These are phyloP conservation scores for Vanessa tameamea DNA, from an alignment of 1,140 invertebrate genomes.

Conservation along the genomic window DNA sequence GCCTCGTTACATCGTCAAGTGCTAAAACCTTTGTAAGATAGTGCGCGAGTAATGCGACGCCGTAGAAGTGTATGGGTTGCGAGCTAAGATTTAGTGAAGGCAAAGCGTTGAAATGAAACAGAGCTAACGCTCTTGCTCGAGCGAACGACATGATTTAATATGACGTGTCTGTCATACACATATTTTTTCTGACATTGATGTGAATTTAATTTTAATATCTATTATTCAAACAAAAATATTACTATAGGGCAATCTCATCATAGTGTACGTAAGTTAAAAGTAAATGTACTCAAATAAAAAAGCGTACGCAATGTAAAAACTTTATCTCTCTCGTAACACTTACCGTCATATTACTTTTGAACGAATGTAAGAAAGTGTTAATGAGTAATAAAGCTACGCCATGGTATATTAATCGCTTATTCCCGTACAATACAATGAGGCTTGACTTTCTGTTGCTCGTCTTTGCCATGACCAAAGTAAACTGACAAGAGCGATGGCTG, in stretches of 20 bases:
- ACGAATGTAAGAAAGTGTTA: not conserved
- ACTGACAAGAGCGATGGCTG: conserved; percentile 39
- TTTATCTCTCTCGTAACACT: too few species aligned
- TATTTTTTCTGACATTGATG: too few species aligned
- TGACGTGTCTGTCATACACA: not conserved
- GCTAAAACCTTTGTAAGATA: conserved; percentile 38
- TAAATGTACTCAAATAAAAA: too few species aligned
- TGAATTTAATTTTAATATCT: too few species aligned
- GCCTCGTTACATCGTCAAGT: conserved; percentile 39
- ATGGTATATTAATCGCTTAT: not conserved
- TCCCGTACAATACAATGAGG: not conserved
- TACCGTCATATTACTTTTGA: too few species aligned
- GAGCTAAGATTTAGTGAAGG: conserved; percentile 5
- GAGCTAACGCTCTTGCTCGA: not conserved
- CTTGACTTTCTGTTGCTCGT: not conserved
- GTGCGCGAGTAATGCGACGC: conserved; percentile 23
- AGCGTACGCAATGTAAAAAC: too few species aligned
- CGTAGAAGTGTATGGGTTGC: conserved; percentile 39
- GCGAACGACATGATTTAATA: not conserved
- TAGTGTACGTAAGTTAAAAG: too few species aligned
- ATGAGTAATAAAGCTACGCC: not conserved
- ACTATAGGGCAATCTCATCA: too few species aligned
- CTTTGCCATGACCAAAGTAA: conserved; percentile 7
- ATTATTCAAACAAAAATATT: too few species aligned
- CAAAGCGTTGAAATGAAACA: not conserved